phyloP scores from a whole-genome alignment of 2,113 vertebrate genomes.

The Astur gentilis region DNA sequence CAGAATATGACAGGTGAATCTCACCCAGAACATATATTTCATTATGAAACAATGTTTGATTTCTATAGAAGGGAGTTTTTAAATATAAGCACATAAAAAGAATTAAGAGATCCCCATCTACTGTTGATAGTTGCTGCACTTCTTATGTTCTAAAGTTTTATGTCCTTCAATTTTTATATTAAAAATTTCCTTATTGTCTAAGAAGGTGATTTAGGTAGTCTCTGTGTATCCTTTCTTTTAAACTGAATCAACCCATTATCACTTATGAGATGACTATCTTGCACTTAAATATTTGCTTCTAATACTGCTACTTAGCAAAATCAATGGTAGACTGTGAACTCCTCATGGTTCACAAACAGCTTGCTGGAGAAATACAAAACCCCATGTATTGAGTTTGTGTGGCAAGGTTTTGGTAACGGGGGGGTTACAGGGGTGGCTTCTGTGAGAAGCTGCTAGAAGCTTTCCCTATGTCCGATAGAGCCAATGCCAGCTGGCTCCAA shows the following conservation, averaged over 20 bases:
- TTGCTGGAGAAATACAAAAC: neutral
- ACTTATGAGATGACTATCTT: neutral
- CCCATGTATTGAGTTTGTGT: no score
- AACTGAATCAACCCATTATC: neutral
- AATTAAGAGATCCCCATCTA: neutral
- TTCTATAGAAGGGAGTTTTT: neutral
- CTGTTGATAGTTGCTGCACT: neutral
- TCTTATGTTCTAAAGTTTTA: neutral
- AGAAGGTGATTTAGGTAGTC: neutral
- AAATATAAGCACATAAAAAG: neutral
- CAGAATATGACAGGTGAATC: neutral
- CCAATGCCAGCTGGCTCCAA: no score
- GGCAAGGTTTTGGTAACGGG: no score
- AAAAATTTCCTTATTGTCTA: neutral
- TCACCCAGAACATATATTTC: neutral
- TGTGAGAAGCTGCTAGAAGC: no score
- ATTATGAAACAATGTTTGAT: neutral
- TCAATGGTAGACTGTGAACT: neutral
- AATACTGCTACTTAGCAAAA: neutral
- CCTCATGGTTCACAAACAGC: neutral
- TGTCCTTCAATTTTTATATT: neutral
- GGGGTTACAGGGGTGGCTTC: no score
- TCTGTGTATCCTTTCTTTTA: neutral
- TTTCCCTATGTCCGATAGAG: no score
- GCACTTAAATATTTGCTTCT: neutral